A percentile compares a stretch with the other conserved stretches of the same genome.
Conservation (phyloP, 2,888 invertebrate species). For the Aphrophora alni region DNA sequence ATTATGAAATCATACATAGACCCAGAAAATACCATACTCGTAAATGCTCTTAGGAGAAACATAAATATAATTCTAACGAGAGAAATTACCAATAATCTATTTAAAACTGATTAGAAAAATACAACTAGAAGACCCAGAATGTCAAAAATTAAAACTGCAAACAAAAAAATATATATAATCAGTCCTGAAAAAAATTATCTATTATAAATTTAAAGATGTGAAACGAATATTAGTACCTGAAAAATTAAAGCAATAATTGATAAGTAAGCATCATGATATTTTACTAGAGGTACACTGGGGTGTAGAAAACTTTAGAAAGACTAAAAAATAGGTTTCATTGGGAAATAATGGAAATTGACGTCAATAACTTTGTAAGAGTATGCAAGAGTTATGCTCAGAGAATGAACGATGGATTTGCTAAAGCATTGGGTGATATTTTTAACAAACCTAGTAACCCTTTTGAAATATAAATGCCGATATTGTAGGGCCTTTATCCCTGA, state of each 20-base stretch:
- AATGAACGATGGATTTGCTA: not conserved
- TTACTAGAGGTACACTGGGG: too few species aligned
- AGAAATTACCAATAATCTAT: not conserved
- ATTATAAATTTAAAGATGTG: too few species aligned
- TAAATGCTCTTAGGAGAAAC: conserved; percentile 19
- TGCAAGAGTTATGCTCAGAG: not conserved
- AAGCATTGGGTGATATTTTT: not conserved
- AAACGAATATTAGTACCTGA: too few species aligned
- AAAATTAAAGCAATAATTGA: not conserved
- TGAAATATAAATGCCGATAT: conserved; percentile 53
- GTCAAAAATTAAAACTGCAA: too few species aligned
- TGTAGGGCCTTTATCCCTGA: conserved; percentile 53
- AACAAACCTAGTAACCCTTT: conserved; percentile 42
- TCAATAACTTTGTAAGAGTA: not conserved
- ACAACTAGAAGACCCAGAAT: too few species aligned
- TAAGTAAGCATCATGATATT: not conserved
- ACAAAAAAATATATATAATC: too few species aligned
- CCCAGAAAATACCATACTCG: conserved; percentile 2
- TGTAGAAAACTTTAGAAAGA: not conserved
- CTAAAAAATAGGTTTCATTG: not conserved
- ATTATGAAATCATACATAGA: conserved; percentile 4
- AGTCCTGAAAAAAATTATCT: too few species aligned
- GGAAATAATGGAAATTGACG: conserved; percentile 6
- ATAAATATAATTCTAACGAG: not conserved
- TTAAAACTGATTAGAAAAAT: too few species aligned